Evolutionary conservation across 2,888 invertebrate species (phyloP).

Genomic region (Allacma fusca): DNA sequence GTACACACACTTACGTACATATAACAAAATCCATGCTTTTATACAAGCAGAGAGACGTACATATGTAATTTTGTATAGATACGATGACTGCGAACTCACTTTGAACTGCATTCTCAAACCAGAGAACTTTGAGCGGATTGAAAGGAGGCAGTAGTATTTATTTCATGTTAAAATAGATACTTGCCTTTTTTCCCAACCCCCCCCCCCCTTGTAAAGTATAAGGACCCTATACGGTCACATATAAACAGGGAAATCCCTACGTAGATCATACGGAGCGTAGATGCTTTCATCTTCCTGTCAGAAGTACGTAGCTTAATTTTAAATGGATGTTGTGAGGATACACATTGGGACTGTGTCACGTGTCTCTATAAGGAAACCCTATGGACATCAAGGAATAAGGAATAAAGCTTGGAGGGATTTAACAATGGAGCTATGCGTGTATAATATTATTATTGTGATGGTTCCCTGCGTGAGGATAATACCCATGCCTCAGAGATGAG

Average conservation of each 20-base stretch:
- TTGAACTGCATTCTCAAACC: too few relatives aligned
- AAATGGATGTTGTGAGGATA: not conserved
- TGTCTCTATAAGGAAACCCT: not conserved
- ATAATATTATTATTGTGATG: too few relatives aligned
- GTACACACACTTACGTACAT: too few relatives aligned
- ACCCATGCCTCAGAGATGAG: not conserved
- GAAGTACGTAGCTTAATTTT: not conserved
- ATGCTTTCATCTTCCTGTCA: constrained; percentile 7
- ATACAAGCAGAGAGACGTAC: not conserved
- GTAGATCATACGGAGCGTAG: constrained; percentile 3
- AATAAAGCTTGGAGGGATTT: too few relatives aligned
- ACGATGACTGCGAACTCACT: too few relatives aligned
- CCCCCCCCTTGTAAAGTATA: too few relatives aligned
- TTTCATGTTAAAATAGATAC: not conserved
- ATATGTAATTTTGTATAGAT: not conserved
- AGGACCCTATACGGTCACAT: too few relatives aligned
- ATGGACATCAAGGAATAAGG: too few relatives aligned
- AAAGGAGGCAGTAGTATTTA: not conserved
- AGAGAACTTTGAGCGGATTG: not conserved
- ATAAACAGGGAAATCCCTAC: too few relatives aligned
- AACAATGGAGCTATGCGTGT: too few relatives aligned
- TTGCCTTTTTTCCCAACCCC: too few relatives aligned
- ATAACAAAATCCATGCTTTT: too few relatives aligned
- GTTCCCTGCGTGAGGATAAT: constrained; percentile 27
- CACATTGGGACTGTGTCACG: not conserved